A percentile compares a stretch with the other conserved stretches of the same genome.
These are phyloP conservation scores for Apostichopus japonicus DNA, from an alignment of 35 echinoderm and acorn worm genomes.

Conservation along the genomic window DNA sequence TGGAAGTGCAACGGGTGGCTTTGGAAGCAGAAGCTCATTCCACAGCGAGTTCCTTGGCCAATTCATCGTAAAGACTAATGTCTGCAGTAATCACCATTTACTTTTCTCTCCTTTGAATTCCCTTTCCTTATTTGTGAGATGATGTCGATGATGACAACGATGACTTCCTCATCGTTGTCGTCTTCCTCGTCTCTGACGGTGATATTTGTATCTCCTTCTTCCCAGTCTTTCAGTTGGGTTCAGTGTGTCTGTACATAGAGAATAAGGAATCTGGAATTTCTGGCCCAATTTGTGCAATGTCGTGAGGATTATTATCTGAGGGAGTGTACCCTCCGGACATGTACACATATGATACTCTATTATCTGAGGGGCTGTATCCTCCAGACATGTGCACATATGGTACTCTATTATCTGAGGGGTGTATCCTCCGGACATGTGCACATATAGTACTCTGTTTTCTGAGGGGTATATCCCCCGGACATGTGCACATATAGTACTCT, in stretches of 20 bases:
- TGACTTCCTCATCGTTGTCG: neutral
- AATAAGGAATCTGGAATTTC: constrained; percentile 59
- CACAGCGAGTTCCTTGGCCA: constrained; percentile 27
- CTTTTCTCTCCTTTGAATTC: neutral
- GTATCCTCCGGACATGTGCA: too few species aligned
- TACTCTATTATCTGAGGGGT: too few species aligned
- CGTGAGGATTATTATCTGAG: neutral
- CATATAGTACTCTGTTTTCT: too few species aligned
- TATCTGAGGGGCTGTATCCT: too few species aligned
- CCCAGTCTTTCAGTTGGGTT: constrained; percentile 60
- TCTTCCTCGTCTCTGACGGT: neutral
- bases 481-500: constrained; percentile 22
- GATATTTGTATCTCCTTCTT: neutral
- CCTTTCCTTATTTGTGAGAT: neutral
- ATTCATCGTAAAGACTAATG: neutral
- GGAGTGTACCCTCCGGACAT: neutral
- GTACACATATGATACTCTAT: constrained; percentile 6
- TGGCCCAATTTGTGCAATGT: constrained; percentile 59
- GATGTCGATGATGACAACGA: neutral
- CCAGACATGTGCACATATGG: too few species aligned
- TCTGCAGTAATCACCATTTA: neutral
- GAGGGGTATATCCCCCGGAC: neutral
- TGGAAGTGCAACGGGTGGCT: constrained; percentile 14
- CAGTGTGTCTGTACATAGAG: constrained; percentile 49
- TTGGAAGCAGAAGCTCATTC: constrained; percentile 39